These are phyloP conservation scores for Zapornia atra DNA, from an alignment of 2,113 vertebrate genomes.

Conservation along the genomic window DNA sequence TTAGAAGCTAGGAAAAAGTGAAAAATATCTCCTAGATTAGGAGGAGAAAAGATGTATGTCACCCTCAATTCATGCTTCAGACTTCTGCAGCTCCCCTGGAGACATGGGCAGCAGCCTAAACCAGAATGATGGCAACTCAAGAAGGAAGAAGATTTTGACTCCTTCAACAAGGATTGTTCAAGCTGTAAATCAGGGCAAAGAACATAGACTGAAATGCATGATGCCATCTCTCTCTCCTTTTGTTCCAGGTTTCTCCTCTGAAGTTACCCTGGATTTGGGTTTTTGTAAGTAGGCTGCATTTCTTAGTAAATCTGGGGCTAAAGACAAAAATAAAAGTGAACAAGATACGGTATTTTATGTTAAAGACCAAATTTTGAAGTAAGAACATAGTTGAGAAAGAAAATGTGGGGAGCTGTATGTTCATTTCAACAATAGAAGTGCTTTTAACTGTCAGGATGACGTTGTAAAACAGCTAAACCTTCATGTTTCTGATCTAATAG, in stretches of 20 bases:
- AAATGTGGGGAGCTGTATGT: not conserved
- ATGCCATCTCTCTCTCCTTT: not conserved
- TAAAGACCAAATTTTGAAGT: not conserved
- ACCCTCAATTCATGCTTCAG: not conserved
- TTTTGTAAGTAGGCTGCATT: not conserved
- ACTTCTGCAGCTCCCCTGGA: not conserved
- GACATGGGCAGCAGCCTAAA: not conserved
- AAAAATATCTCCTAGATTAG: not conserved
- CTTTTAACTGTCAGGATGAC: not conserved
- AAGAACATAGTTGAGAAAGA: not conserved
- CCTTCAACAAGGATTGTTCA: not conserved
- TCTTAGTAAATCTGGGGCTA: not conserved
- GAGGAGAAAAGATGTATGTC: not conserved
- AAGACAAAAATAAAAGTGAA: not conserved
- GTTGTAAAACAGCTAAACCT: not conserved
- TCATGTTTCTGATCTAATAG: not conserved
- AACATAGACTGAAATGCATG: not conserved
- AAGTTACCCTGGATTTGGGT: not conserved
- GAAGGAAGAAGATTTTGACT: not conserved
- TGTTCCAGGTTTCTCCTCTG: not conserved
- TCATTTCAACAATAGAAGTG: not conserved
- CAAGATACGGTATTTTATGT: not conserved
- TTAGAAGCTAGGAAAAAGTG: not conserved
- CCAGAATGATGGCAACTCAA: not conserved
- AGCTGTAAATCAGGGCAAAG: not conserved